A percentile compares a stretch with the other conserved stretches of the same genome.
These are phyloP conservation scores for Notospermus geniculatus DNA, from an alignment of 1,140 invertebrate genomes.

Conservation along the genomic window DNA sequence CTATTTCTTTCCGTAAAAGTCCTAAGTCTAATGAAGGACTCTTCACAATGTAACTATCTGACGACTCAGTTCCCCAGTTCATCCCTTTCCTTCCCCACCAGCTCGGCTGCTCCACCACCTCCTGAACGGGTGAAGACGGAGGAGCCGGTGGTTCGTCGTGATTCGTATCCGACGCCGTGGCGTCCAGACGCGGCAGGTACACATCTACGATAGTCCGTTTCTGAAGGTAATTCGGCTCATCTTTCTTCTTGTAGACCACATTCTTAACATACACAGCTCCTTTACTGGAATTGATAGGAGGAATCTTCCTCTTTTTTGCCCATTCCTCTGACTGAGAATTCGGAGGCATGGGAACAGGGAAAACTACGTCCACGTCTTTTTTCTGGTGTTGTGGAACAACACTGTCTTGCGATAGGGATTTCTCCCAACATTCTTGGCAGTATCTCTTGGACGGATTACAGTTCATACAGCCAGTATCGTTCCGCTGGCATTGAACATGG, in stretches of 20 bases:
- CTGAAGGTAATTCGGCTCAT: neutral
- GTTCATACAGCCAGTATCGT: neutral
- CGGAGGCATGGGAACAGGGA: neutral
- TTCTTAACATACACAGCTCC: conserved; percentile 7
- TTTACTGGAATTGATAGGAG: neutral
- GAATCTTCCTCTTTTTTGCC: neutral
- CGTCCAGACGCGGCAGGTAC: conserved; percentile 1
- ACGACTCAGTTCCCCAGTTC: no score
- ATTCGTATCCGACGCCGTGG: no score
- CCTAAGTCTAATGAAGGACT: no score
- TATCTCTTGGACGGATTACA: conserved; percentile 8
- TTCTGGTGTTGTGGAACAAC: neutral
- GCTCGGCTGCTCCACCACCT: no score
- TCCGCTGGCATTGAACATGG: neutral
- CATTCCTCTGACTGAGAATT: neutral
- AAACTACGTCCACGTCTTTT: neutral
- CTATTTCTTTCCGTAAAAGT: no score
- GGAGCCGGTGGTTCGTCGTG: no score
- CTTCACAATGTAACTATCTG: no score
- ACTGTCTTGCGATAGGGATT: neutral
- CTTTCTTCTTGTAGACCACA: neutral
- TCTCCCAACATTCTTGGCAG: neutral
- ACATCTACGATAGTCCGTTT: conserved; percentile 4
- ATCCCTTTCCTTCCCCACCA: no score
- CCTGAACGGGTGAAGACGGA: no score